Evolutionary conservation across 2,888 invertebrate genomes (phyloP).

Genomic region (Actias luna): DNA sequence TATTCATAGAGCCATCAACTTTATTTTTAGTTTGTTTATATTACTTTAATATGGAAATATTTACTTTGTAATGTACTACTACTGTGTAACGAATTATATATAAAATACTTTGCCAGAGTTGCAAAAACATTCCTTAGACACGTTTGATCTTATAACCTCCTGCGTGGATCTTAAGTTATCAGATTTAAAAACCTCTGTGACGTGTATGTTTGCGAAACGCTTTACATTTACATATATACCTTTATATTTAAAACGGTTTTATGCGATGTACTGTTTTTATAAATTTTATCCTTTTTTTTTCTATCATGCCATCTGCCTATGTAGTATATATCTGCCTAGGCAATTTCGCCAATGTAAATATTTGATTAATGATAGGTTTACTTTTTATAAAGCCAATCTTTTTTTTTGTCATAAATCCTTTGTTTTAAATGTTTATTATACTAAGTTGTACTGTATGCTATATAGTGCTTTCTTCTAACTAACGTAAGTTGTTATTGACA

Average conservation of each 20-base stretch:
- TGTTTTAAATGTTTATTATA: too few species aligned
- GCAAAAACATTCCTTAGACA: not conserved
- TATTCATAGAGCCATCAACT: not conserved
- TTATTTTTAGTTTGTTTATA: not conserved
- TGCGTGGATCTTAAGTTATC: not conserved
- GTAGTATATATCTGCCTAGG: too few species aligned
- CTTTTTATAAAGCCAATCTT: too few species aligned
- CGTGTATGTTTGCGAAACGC: not conserved
- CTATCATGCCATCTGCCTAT: too few species aligned
- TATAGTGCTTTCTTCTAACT: too few species aligned
- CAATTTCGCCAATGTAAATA: too few species aligned
- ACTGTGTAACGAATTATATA: not conserved
- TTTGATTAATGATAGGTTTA: too few species aligned
- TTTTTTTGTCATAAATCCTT: too few species aligned
- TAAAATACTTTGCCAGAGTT: not conserved
- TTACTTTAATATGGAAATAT: not conserved
- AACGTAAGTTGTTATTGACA: too few species aligned
- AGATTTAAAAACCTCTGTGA: not conserved
- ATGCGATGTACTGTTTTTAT: not conserved
- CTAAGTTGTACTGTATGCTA: too few species aligned
- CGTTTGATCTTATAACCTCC: slow-evolving; percentile 8
- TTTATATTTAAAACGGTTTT: not conserved
- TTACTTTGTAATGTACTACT: not conserved
- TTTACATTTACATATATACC: not conserved
- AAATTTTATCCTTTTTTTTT: not conserved